Evolutionary conservation across 2,888 invertebrate species (phyloP).

Genomic region (Petrophora chlorosata): DNA sequence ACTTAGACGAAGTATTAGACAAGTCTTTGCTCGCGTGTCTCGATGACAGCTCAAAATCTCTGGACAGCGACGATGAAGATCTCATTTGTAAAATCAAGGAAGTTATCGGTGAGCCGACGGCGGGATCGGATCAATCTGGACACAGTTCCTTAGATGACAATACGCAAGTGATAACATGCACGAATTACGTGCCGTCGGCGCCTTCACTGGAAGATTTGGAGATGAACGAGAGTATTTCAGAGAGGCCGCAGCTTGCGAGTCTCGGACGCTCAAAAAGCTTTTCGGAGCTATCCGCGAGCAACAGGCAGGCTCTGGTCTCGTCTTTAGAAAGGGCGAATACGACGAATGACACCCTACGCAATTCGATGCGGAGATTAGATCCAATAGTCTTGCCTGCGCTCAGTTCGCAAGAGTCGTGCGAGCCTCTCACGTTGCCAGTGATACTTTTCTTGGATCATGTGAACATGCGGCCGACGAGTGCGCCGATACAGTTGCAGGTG

Average conservation of each 20-base stretch:
- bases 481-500: slow-evolving; percentile 76
- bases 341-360: slow-evolving; percentile 65
- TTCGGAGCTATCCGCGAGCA: slow-evolving; percentile 61
- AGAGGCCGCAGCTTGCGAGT: slow-evolving; percentile 47
- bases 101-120: slow-evolving; percentile 58
- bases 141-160: slow-evolving; percentile 68
- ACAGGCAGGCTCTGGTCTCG: slow-evolving; percentile 53
- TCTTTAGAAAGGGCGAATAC: slow-evolving; percentile 63
- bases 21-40: slow-evolving; percentile 77
- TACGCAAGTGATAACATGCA: slow-evolving; percentile 65
- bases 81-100: slow-evolving; percentile 76
- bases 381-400: slow-evolving; percentile 74
- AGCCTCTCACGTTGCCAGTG: slow-evolving; percentile 73
- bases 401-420: slow-evolving; percentile 58
- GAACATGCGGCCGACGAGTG: slow-evolving; percentile 75
- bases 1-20: slow-evolving; percentile 84
- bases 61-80: slow-evolving; percentile 76
- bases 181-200: slow-evolving; percentile 47
- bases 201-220: slow-evolving; percentile 50
- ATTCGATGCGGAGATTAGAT: slow-evolving; percentile 75
- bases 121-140: slow-evolving; percentile 53
- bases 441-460: slow-evolving; percentile 76
- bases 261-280: slow-evolving; percentile 73
- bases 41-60: slow-evolving; percentile 63
- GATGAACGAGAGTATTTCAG: slow-evolving; percentile 47